Percentiles rank a stretch among this genome's conserved stretches.
These are phyloP conservation scores for Puffinus mauretanicus DNA, from an alignment of 2,113 vertebrate species.

Conservation along the genomic window DNA sequence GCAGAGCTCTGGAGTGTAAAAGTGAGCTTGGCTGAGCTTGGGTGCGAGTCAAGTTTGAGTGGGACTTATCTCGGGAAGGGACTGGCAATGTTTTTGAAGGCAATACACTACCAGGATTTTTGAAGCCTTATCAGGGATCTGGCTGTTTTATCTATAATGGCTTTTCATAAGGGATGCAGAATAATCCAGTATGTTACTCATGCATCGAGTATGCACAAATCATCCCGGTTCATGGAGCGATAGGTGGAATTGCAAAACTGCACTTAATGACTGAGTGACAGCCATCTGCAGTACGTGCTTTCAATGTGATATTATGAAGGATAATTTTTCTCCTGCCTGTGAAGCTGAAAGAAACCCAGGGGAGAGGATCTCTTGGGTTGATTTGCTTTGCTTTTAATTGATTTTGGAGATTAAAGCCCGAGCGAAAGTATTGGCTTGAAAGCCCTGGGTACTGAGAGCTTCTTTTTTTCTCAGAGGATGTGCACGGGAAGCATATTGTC, in stretches of 20 bases:
- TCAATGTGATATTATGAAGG: constrained; percentile 23
- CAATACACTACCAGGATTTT: background rate
- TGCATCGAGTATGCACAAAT: background rate
- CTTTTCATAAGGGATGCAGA: constrained; percentile 30
- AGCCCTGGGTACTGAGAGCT: background rate
- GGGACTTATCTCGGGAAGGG: background rate
- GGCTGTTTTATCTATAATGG: constrained; percentile 43
- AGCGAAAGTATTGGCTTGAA: constrained; percentile 30
- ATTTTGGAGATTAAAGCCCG: constrained; percentile 64
- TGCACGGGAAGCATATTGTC: background rate
- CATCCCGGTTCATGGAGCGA: background rate
- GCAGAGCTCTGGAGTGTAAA: background rate
- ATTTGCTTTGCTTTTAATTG: constrained; percentile 63
- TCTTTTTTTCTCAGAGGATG: background rate
- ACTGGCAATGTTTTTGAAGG: constrained; percentile 35
- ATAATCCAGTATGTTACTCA: background rate
- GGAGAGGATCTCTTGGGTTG: constrained; percentile 28
- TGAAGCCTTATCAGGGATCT: background rate
- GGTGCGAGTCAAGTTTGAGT: background rate
- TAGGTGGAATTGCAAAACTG: background rate
- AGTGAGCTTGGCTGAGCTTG: background rate
- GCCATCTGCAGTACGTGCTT: background rate
- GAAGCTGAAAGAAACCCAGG: constrained; percentile 20
- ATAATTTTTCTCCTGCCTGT: constrained; percentile 34
- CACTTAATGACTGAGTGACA: constrained; percentile 29